Base-by-base conservation (phyloP, 1,140 invertebrate species). In the Pinna nobilis region DNA sequence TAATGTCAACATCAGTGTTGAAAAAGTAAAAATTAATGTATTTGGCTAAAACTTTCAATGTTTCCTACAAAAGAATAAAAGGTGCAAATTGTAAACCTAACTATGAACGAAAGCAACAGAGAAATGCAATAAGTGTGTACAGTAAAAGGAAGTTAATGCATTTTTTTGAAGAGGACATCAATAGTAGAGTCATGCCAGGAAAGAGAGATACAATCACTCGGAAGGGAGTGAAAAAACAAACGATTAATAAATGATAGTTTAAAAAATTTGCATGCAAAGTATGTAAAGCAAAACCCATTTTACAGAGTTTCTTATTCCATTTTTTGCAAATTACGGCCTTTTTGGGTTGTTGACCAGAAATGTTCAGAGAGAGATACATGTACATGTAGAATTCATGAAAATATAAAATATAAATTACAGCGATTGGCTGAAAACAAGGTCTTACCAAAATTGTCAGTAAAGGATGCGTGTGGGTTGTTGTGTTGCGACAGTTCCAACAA, bases 261-360 rank as follows among this genome's bases (percentile, higher is more conserved):
- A 20, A 37, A 57, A 50, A 69, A 64, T 37, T 25, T 77, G 28
- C 66, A 74, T 33, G 37, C 44, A 30, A 65, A 69, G 35, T 77
- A 65, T 59, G 28, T 32, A 2, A 5, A n/a, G 20, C n/a, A 30
- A 63, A 41, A 25, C 20, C n/a, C 23, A 33, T n/a, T 20, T 30
- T 32, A 35, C 0, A 55, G 28, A 5, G 11, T 64, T 15, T 75
- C 66, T 25, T 75, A 75, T 18, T 7, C 57, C n/a, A 33, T 25
- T n/a, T 75, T 75, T 59, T 70, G 66, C 9, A 64, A 44, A 37
- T 65, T 63, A n/a, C 30, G 51, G 30, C 60, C 67, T 2, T 70
- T 77, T 66, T 73, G 64, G 64, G 53, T 73, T 18, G 60, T 73
- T n/a, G 47, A 70, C 32, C 64, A 57, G 37, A 65, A 47, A 51